Evolutionary conservation across 2,113 vertebrate genomes (phyloP).

Genomic region (Macrotus californicus): DNA sequence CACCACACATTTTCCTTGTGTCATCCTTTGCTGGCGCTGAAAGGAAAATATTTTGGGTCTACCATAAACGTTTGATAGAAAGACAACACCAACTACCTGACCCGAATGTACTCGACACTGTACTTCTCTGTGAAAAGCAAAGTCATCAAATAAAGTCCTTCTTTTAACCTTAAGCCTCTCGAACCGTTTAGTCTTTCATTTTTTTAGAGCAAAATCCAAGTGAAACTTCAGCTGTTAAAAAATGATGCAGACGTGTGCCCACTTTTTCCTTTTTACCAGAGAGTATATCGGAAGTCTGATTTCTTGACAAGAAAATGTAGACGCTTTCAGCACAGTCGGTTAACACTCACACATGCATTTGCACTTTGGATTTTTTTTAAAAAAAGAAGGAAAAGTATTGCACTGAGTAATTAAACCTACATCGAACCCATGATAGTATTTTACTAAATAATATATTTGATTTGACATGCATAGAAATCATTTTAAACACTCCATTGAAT

Average conservation of each 20-base stretch:
- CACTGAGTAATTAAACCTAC: neutral
- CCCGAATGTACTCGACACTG: neutral
- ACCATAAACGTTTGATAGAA: neutral
- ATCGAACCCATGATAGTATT: neutral
- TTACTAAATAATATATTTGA: neutral
- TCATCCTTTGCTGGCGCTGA: neutral
- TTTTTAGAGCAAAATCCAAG: neutral
- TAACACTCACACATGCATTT: neutral
- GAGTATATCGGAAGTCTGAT: neutral
- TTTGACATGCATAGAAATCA: neutral
- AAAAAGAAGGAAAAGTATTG: neutral
- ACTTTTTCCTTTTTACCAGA: neutral
- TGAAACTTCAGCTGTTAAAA: neutral
- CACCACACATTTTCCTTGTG: neutral
- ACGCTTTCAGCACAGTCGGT: neutral
- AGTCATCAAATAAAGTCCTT: neutral
- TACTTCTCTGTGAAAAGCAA: neutral
- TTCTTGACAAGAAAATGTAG: neutral
- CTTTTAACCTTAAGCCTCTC: neutral
- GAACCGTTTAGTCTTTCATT: neutral
- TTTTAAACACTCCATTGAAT: neutral
- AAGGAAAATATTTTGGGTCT: neutral
- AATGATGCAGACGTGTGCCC: neutral
- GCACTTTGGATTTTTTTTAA: neutral
- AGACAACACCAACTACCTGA: neutral